phyloP scores from a whole-genome alignment of 2,888 invertebrate species.

The Chymomyza fuscimana region DNA sequence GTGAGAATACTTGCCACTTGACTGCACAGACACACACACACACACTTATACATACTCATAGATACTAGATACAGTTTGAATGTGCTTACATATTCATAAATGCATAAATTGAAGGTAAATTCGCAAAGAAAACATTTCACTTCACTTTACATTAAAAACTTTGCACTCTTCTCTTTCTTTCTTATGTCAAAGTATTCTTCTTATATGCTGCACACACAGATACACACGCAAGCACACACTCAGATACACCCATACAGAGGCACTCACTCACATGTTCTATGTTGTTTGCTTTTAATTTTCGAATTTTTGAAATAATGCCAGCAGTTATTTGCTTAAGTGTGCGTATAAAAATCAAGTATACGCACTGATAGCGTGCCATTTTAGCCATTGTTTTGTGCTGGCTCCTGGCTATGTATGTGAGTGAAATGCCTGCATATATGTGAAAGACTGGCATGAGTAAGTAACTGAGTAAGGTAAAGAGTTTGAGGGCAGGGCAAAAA shows the following conservation, averaged over 20 bases:
- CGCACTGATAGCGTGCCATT: conserved; percentile 66
- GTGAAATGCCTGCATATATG: background rate
- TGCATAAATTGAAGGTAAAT: conserved; percentile 74
- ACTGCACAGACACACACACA: conserved; percentile 49
- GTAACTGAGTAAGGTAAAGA: background rate
- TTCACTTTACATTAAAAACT: conserved; percentile 70
- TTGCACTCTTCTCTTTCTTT: conserved; percentile 7
- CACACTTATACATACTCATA: conserved; percentile 18
- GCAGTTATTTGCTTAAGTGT: conserved; percentile 73
- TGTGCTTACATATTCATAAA: conserved; percentile 70
- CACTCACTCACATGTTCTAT: conserved; percentile 50
- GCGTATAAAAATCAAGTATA: conserved; percentile 73
- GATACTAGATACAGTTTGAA: conserved; percentile 27
- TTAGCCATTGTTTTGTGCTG: conserved; percentile 43
- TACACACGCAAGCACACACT: background rate
- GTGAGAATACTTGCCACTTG: conserved; percentile 56
- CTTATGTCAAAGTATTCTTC: background rate
- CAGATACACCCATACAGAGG: background rate
- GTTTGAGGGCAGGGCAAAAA: background rate
- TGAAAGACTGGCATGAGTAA: background rate
- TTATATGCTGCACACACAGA: background rate
- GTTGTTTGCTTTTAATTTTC: conserved; percentile 73
- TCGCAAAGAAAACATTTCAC: conserved; percentile 71
- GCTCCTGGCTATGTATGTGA: conserved; percentile 19
- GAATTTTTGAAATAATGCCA: conserved; percentile 72